Percentiles rank a stretch among this genome's conserved stretches.
phyloP scores from a whole-genome alignment of 2,113 vertebrate genomes.

The Stegostoma tigrinum region DNA sequence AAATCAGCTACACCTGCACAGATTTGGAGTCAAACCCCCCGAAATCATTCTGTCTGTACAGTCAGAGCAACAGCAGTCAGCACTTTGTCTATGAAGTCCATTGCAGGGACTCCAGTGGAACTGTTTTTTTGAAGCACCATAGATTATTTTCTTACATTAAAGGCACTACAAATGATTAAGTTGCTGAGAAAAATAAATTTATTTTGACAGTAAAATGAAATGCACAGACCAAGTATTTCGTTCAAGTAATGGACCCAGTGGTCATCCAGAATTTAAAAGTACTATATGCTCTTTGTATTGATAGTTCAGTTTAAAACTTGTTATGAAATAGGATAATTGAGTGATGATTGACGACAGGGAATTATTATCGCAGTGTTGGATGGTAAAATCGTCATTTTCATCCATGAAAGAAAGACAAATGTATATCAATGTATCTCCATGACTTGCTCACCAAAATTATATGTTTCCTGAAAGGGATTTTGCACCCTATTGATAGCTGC shows the following conservation, averaged over 20 bases:
- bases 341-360: constrained; percentile 7
- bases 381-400: constrained; percentile 13
- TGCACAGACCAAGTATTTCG: neutral
- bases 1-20: neutral
- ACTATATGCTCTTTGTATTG: neutral
- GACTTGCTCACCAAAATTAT: constrained; percentile 28
- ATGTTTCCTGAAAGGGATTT: constrained; percentile 21
- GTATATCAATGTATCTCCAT: constrained; percentile 7
- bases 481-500: constrained; percentile 21
- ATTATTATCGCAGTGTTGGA: neutral
- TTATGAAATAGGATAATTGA: constrained; percentile 11
- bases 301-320: neutral
- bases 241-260: neutral
- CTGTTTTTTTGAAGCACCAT: neutral
- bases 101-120: neutral
- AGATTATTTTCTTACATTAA: neutral
- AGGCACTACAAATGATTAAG: neutral
- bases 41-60: neutral
- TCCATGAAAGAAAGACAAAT: constrained; percentile 4
- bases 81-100: neutral
- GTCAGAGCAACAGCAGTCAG: neutral
- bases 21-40: neutral
- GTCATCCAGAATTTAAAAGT: constrained; percentile 12
- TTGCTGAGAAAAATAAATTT: neutral
- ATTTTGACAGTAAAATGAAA: neutral